Conservation (phyloP, 1,140 invertebrate genomes). For the Ceratina japonica region DNA sequence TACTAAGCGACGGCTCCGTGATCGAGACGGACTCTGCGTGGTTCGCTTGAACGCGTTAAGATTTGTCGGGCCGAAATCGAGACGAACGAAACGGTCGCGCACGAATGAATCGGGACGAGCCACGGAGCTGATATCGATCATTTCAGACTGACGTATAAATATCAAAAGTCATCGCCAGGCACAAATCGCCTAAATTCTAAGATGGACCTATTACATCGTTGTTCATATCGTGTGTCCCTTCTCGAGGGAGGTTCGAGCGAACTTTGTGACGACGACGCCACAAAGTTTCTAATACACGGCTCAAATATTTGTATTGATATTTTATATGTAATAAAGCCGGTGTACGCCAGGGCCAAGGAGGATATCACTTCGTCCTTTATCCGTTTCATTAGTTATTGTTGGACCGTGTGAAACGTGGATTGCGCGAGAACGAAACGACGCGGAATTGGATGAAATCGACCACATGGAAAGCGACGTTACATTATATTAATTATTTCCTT, state of each 20-base stretch:
- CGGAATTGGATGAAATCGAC: neutral
- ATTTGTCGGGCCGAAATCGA: neutral
- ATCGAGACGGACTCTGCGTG: neutral
- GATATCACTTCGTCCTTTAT: neutral
- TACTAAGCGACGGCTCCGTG: constrained; percentile 43
- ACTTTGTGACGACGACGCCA: constrained; percentile 8
- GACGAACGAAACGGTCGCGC: too few species aligned
- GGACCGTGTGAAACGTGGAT: neutral
- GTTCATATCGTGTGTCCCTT: constrained; percentile 30
- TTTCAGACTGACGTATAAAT: constrained; percentile 38
- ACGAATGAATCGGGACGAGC: neutral
- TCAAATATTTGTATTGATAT: constrained; percentile 46
- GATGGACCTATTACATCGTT: constrained; percentile 40
- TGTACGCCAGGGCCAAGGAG: constrained; percentile 16
- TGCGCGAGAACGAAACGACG: neutral
- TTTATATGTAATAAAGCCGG: constrained; percentile 23
- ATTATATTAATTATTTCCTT: neutral
- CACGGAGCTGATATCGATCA: constrained; percentile 31
- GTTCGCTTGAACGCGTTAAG: neutral
- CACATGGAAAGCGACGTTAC: neutral
- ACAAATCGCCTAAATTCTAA: constrained; percentile 43
- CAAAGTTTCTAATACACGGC: constrained; percentile 10
- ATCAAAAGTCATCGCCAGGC: constrained; percentile 38
- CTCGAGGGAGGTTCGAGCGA: constrained; percentile 31
- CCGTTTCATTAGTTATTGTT: neutral